These are phyloP conservation scores for Percopsis omiscomaycus DNA, from an alignment of 2,797 vertebrate genomes.

Conservation along the genomic window DNA sequence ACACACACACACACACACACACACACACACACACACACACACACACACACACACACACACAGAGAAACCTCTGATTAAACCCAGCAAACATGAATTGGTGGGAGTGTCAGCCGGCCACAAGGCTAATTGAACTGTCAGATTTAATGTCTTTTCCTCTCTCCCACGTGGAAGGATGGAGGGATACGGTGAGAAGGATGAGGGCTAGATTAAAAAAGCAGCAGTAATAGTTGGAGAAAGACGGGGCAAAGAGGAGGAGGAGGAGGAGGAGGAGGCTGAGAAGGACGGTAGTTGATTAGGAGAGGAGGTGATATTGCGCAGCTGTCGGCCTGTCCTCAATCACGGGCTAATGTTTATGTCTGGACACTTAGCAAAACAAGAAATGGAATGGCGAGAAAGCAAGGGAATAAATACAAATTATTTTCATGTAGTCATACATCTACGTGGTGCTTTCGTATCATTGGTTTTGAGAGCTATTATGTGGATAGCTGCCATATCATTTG, in stretches of 20 bases:
- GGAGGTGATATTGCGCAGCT: slow-evolving; percentile 29
- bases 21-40: not conserved
- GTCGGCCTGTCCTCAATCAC: slow-evolving; percentile 21
- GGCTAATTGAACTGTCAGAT: slow-evolving; percentile 77
- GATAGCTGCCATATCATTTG: slow-evolving; percentile 2
- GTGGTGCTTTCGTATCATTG: not conserved
- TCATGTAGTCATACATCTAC: not conserved
- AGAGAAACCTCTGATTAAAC: slow-evolving; percentile 69
- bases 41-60: slow-evolving; percentile 4
- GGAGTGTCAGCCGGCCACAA: slow-evolving; percentile 59
- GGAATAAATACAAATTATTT: slow-evolving; percentile 1
- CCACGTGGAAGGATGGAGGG: slow-evolving; percentile 30
- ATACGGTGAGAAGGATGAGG: slow-evolving; percentile 48
- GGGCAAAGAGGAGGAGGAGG: slow-evolving; percentile 20
- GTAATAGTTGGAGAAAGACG: slow-evolving; percentile 33
- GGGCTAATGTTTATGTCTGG: not conserved
- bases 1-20: no score
- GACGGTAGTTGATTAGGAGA: slow-evolving; percentile 33
- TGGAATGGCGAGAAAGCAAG: not conserved
- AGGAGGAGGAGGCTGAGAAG: slow-evolving; percentile 20
- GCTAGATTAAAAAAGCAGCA: slow-evolving; percentile 43
- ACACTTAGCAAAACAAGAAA: not conserved
- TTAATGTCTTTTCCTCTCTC: slow-evolving; percentile 38
- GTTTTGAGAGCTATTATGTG: not conserved
- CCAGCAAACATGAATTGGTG: slow-evolving; percentile 61